Evolutionary conservation across 1,140 invertebrate species (phyloP), one percentile per base, ranked within the genome.

Genomic region (Dendroctonus ponderosae): DNA sequence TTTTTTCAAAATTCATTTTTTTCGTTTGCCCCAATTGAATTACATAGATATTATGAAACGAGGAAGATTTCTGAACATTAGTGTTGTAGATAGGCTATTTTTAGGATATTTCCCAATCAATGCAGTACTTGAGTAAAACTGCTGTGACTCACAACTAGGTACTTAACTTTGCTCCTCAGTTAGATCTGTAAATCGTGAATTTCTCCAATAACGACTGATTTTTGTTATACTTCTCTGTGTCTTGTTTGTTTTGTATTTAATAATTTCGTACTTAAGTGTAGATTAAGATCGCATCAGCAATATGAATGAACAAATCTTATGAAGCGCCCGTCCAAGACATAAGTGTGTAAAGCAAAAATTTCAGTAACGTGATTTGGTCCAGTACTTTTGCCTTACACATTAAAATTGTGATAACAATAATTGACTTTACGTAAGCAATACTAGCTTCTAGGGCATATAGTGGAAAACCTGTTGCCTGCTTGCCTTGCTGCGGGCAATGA

Each of bases 371-470:
- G 9, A 11, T 46, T n/a, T 46, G 9, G 9, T 46, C 44, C 44
- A 11, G 9, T 46, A 12, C 44, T 46, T 46, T 11, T 11, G 44
- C 44, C 44, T 46, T 46, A 11, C 9, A 46, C 44, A 26, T 26
- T 9, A 46, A 12, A 11, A 46, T 46, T 46, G 44, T 46, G 44
- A 46, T 46, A 46, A 46, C 2, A 46, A 26, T 26, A 26, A 11
- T 11, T 46, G 44, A 46, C 44, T 46, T 46, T 46, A 46, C 12
- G 12, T 14, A 46, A 46, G 44, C 44, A 46, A 9, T 46, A 46
- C 44, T 46, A 11, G 9, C 12, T 46, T 46, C 12, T 11, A 12
- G 4, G 1, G n/a, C n/a, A n/a, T n/a, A n/a, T n/a, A n/a, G n/a
- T n/a, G n/a, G 12, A 46, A 11, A 11, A 46, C 1, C 44, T 46